Percentiles rank a stretch among this genome's conserved stretches.
phyloP scores from a whole-genome alignment of 2,113 vertebrate genomes.

The Polypterus bichir region DNA sequence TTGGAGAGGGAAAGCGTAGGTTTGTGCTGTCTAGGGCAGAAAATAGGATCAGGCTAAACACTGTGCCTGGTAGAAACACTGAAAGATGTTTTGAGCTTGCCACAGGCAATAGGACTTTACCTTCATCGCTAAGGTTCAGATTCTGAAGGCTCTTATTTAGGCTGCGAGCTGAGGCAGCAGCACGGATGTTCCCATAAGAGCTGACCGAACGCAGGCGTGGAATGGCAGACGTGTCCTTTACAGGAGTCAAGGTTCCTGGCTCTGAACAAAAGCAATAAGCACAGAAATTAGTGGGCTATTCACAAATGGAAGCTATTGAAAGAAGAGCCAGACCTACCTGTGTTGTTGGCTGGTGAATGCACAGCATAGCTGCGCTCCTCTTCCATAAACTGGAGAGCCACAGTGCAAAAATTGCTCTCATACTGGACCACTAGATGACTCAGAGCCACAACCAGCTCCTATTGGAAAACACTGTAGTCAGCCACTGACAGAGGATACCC shows the following conservation, averaged over 20 bases:
- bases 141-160: slow-evolving; percentile 96
- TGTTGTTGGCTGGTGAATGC: slow-evolving; percentile 67
- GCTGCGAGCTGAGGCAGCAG: slow-evolving; percentile 72
- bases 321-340: slow-evolving; percentile 43
- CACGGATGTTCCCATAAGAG: slow-evolving; percentile 95
- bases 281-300: background rate
- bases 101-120: slow-evolving; percentile 39
- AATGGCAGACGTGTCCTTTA: slow-evolving; percentile 76
- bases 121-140: slow-evolving; percentile 87
- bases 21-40: too few species aligned
- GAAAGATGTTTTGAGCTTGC: too few species aligned
- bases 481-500: too few species aligned
- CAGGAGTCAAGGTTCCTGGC: slow-evolving; percentile 73
- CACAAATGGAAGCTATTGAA: background rate
- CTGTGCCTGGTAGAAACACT: too few species aligned
- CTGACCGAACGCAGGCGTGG: slow-evolving; percentile 86
- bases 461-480: background rate
- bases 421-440: slow-evolving; percentile 95
- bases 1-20: too few species aligned
- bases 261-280: slow-evolving; percentile 40
- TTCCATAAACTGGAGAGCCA: slow-evolving; percentile 94
- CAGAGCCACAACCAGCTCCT: slow-evolving; percentile 95
- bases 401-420: slow-evolving; percentile 95
- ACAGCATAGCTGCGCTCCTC: slow-evolving; percentile 91
- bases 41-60: too few species aligned